Evolutionary conservation across 2,888 invertebrate genomes (phyloP), one percentile per base, ranked within the genome.

Genomic region (Lissocephala sabroskyi): DNA sequence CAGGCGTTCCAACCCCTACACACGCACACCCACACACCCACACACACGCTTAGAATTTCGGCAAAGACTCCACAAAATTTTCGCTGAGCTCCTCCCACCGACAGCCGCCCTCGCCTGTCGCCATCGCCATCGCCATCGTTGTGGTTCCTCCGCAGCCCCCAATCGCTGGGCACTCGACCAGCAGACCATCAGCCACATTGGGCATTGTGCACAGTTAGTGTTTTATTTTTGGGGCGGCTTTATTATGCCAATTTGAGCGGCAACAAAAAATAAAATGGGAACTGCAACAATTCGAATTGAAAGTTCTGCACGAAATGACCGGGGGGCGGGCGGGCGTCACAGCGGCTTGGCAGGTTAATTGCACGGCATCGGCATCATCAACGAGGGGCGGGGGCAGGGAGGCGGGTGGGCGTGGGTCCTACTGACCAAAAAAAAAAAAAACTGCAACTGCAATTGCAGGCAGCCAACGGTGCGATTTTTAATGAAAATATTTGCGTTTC

Each of bases 261-360:
- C n/a, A n/a, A n/a, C n/a, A n/a, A n/a, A n/a, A n/a, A n/a, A n/a
- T n/a, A n/a, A n/a, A n/a, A n/a, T n/a, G n/a, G n/a, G n/a, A n/a
- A n/a, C n/a, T n/a, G n/a, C n/a, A n/a, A n/a, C n/a, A n/a, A 46
- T 53, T 40, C 46, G 40, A 56, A 52, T 64, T 49, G 60, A 41
- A 58, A 61, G 41, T 48, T 46, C 59, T 51, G 40, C 46, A 37
- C 43, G 40, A 14, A n/a, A n/a, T n/a, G n/a, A n/a, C n/a, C n/a
- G n/a, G n/a, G n/a, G n/a, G n/a, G 47, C 29, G 56, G 44, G 49
- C 35, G 47, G 53, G 44, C 77, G 77, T 71, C 71, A 71, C 77
- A 77, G 70, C 59, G 51, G 74, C 51, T 71, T 64, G 63, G 66
- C 71, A 61, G 52, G 58, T 68, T 68, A 68, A 68, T 74, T 68